Conservation (phyloP, 2,888 invertebrate genomes). For the Acleris sparsana region DNA sequence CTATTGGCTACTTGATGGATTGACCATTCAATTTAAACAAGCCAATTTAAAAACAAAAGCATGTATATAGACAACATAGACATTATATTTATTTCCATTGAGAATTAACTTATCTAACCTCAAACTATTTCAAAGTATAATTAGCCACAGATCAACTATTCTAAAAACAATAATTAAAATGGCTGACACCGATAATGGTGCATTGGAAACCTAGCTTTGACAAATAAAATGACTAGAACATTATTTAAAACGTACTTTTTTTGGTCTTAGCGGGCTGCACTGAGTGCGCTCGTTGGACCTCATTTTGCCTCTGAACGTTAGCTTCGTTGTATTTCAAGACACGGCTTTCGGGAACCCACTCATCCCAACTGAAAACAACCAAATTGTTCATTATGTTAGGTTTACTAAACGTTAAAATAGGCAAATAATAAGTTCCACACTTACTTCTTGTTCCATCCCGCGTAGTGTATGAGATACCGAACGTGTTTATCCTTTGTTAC, state of each 20-base stretch:
- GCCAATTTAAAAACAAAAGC: no score
- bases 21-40: no score
- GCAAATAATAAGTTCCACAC: conserved; percentile 45
- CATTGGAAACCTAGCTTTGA: background rate
- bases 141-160: no score
- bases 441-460: conserved; percentile 99
- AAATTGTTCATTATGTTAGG: conserved; percentile 20
- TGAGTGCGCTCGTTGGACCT: conserved; percentile 91
- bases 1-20: no score
- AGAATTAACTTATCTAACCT: no score
- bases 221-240: background rate
- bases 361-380: conserved; percentile 88
- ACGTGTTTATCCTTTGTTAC: conserved; percentile 93
- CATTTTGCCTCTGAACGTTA: conserved; percentile 94
- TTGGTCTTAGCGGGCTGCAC: conserved; percentile 87
- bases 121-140: no score
- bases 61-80: no score
- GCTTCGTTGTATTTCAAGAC: conserved; percentile 95
- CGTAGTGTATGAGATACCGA: conserved; percentile 97
- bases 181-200: background rate
- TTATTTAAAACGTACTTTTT: conserved; percentile 75
- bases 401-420: conserved; percentile 25
- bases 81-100: no score
- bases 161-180: no score
- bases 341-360: conserved; percentile 95